A percentile compares a stretch with the other conserved stretches of the same genome.
These are phyloP conservation scores for Ooceraea biroi DNA, from an alignment of 1,140 invertebrate species.

Conservation along the genomic window DNA sequence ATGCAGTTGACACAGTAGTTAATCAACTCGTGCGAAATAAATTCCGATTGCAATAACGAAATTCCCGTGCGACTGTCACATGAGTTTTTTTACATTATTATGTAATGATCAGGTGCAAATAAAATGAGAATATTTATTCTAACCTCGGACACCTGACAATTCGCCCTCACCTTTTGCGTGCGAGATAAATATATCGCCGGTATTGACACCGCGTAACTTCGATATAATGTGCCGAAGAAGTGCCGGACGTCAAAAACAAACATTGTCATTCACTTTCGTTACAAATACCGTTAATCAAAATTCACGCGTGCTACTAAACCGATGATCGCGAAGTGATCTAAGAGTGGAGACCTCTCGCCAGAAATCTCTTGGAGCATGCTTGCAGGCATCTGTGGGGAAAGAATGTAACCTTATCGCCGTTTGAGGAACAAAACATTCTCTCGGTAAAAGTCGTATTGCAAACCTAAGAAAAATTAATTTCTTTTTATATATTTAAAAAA, in stretches of 20 bases:
- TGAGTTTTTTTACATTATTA: constrained; percentile 67
- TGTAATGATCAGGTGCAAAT: constrained; percentile 72
- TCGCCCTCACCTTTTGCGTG: constrained; percentile 83
- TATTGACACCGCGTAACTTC: constrained; percentile 76
- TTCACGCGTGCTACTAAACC: background rate
- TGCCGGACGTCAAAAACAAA: constrained; percentile 75
- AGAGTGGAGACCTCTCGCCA: background rate
- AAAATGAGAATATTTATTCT: constrained; percentile 63
- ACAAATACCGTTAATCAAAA: constrained; percentile 61
- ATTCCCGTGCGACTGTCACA: constrained; percentile 21
- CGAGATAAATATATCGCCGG: constrained; percentile 80
- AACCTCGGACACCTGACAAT: constrained; percentile 70
- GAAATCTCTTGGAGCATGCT: background rate
- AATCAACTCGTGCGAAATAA: background rate
- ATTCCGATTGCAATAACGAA: background rate
- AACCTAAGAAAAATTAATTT: no score
- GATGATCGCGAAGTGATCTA: background rate
- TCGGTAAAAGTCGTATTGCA: no score
- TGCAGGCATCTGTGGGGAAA: background rate
- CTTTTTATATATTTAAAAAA: no score
- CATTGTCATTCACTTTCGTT: constrained; percentile 75
- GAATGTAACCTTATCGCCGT: no score
- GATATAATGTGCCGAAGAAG: constrained; percentile 77
- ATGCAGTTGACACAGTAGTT: background rate
- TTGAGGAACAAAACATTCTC: no score